phyloP scores from a whole-genome alignment of 2,888 invertebrate species.

The Ceraclea dissimilis region DNA sequence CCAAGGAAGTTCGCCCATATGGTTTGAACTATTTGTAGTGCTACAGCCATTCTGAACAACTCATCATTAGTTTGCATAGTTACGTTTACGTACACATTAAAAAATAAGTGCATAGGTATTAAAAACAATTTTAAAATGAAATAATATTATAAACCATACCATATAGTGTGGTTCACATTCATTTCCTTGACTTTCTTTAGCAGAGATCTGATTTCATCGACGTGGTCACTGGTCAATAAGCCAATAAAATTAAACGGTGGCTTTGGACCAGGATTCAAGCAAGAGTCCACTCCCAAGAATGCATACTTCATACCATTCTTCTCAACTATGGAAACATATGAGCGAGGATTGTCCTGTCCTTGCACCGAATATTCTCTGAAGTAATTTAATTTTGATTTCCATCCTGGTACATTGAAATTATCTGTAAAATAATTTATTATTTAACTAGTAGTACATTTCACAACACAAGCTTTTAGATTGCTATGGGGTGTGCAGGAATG shows the following conservation, averaged over 20 bases:
- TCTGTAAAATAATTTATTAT: constrained; percentile 53
- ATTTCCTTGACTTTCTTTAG: constrained; percentile 46
- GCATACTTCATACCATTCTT: constrained; percentile 58
- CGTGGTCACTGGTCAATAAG: constrained; percentile 48
- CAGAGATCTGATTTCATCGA: constrained; percentile 46
- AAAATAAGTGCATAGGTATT: too few species aligned
- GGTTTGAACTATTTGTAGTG: too few species aligned
- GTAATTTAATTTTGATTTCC: constrained; percentile 64
- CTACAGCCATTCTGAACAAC: too few species aligned
- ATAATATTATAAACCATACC: constrained; percentile 34
- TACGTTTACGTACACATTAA: too few species aligned
- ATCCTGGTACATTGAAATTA: constrained; percentile 74
- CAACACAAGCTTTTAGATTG: too few species aligned
- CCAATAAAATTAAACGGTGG: constrained; percentile 91
- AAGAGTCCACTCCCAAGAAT: constrained; percentile 84
- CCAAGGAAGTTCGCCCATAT: too few species aligned
- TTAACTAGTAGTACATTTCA: too few species aligned
- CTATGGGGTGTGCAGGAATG: too few species aligned
- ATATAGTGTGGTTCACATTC: constrained; percentile 56
- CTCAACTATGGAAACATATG: constrained; percentile 58
- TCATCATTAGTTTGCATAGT: too few species aligned
- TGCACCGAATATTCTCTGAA: constrained; percentile 74
- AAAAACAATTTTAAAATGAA: too few species aligned
- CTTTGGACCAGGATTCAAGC: constrained; percentile 76
- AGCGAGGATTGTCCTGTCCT: constrained; percentile 59